These are phyloP conservation scores for Limnephilus marmoratus DNA, from an alignment of 2,888 invertebrate genomes.

Conservation along the genomic window DNA sequence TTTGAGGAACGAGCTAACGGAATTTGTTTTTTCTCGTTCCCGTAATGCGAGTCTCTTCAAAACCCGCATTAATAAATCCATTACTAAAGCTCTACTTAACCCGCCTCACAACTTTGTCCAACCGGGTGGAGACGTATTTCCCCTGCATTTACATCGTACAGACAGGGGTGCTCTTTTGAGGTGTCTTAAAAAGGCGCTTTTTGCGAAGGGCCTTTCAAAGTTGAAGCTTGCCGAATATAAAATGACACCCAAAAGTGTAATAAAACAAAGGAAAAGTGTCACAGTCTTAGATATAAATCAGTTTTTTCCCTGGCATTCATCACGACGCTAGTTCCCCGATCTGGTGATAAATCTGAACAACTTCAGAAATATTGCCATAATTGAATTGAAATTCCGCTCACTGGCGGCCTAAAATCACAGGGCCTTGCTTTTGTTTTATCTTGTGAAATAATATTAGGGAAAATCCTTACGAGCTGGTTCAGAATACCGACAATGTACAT, in stretches of 20 bases:
- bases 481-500: neutral
- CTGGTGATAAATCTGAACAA: constrained; percentile 59
- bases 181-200: neutral
- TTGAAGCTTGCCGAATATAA: constrained; percentile 47
- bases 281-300: constrained; percentile 58
- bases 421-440: neutral
- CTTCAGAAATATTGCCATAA: constrained; percentile 65
- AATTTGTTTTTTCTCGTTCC: no score
- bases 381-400: constrained; percentile 62
- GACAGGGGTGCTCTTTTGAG: no score
- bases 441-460: neutral
- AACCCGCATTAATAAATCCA: no score
- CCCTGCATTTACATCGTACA: no score
- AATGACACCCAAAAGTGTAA: constrained; percentile 56
- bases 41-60: no score
- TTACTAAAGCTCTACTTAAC: no score
- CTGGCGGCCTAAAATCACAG: constrained; percentile 15
- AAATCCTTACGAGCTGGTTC: neutral
- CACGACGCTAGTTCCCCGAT: neutral
- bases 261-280: constrained; percentile 59
- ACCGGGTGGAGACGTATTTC: no score
- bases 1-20: no score
- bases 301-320: constrained; percentile 53
- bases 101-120: no score
- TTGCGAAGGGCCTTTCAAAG: neutral